Evolutionary conservation across 2,888 invertebrate genomes (phyloP).

Genomic region (Cylloceria caligata): DNA sequence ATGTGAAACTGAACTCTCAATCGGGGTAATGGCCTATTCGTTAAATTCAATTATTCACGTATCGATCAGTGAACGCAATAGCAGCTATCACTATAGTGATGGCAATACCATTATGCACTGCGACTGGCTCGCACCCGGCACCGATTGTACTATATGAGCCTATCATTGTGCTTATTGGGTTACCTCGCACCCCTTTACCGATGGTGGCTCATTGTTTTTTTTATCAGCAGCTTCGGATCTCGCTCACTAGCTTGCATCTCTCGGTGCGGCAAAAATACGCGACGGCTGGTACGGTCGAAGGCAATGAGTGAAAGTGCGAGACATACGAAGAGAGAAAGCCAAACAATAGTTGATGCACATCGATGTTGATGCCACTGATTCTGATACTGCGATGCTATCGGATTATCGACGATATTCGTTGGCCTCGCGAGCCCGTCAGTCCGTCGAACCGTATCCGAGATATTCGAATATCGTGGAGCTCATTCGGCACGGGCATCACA

Average conservation of each 20-base stretch:
- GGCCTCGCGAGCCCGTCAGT: slow-evolving; percentile 32
- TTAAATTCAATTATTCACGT: slow-evolving; percentile 59
- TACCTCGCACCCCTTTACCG: not conserved
- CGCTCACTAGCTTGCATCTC: not conserved
- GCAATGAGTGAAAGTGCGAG: not conserved
- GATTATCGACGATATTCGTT: slow-evolving; percentile 45
- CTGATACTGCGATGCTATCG: slow-evolving; percentile 39
- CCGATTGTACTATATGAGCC: slow-evolving; percentile 35
- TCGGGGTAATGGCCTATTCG: slow-evolving; percentile 48
- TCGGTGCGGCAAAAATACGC: not conserved
- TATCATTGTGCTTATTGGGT: slow-evolving; percentile 30
- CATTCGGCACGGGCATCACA: slow-evolving; percentile 23
- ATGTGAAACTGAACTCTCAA: slow-evolving; percentile 1
- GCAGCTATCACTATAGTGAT: slow-evolving; percentile 4
- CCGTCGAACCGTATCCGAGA: slow-evolving; percentile 32
- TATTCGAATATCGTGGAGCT: slow-evolving; percentile 16
- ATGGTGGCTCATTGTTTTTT: slow-evolving; percentile 31
- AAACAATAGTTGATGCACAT: not conserved
- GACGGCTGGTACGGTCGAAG: not conserved
- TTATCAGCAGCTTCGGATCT: slow-evolving; percentile 9
- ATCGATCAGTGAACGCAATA: slow-evolving; percentile 43
- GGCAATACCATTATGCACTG: slow-evolving; percentile 5
- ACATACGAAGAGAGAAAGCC: not conserved
- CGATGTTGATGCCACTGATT: slow-evolving; percentile 32
- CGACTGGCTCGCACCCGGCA: slow-evolving; percentile 10